A percentile compares a stretch with the other conserved stretches of the same genome.
Conservation (phyloP, 2,888 invertebrate genomes). For the Heliconius aoede region DNA sequence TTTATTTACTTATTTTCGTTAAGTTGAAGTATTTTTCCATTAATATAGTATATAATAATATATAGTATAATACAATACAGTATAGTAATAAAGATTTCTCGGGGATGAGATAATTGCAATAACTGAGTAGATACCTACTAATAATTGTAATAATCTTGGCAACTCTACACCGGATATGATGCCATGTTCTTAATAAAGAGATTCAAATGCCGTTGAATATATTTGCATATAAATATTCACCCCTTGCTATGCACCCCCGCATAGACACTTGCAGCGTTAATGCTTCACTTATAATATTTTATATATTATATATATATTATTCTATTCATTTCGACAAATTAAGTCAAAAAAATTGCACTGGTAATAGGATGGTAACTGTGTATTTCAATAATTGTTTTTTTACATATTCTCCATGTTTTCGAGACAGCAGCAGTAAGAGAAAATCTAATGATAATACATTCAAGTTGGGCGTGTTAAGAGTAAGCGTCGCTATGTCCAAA, state of each 20-base stretch:
- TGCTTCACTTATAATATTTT: no score
- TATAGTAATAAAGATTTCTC: no score
- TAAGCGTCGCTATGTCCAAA: no score
- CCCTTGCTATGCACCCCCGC: slow-evolving; percentile 22
- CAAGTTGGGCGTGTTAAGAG: no score
- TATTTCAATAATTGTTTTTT: neutral
- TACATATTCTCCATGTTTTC: no score
- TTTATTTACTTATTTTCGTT: no score
- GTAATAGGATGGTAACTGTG: neutral
- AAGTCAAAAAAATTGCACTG: neutral
- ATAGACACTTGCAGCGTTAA: slow-evolving; percentile 48
- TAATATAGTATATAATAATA: no score
- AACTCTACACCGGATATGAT: slow-evolving; percentile 4
- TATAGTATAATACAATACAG: no score
- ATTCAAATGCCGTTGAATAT: slow-evolving; percentile 28
- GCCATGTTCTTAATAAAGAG: slow-evolving; percentile 17
- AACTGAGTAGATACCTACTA: neutral
- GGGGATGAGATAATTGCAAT: neutral
- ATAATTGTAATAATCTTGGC: slow-evolving; percentile 17
- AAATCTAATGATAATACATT: no score
- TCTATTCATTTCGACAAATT: neutral
- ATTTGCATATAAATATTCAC: slow-evolving; percentile 34
- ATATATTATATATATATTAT: no score
- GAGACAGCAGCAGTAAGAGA: no score
- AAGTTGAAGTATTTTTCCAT: no score